Evolutionary conservation across 1,140 invertebrate species (phyloP).

Genomic region (Drosophila prosaltans): DNA sequence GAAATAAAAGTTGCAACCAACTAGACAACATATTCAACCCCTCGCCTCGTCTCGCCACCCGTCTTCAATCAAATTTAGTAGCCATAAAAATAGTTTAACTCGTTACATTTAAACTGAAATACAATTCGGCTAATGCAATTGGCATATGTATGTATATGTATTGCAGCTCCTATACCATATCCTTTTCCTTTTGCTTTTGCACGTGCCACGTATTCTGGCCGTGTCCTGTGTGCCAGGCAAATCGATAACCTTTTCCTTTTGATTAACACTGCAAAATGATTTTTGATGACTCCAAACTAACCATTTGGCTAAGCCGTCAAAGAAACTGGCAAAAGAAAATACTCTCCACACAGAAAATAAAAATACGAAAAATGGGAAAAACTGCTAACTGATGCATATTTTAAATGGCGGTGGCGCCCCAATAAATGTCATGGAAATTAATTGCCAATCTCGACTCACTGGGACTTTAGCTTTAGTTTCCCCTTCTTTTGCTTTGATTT

Average conservation of each 20-base stretch:
- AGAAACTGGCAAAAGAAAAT: conserved; percentile 1
- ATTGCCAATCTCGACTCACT: conserved; percentile 55
- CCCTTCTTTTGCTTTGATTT: background rate
- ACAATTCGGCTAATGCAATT: conserved; percentile 79
- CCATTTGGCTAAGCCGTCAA: conserved; percentile 17
- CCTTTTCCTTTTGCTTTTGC: background rate
- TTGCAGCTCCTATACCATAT: no score
- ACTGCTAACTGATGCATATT: conserved; percentile 39
- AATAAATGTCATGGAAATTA: conserved; percentile 68
- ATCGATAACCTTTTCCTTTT: conserved; percentile 46
- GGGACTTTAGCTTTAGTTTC: background rate
- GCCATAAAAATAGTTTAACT: conserved; percentile 70
- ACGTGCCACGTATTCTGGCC: conserved; percentile 6
- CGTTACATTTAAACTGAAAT: conserved; percentile 72
- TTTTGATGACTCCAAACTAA: conserved; percentile 36
- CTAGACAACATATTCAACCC: background rate
- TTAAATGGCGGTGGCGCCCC: conserved; percentile 3
- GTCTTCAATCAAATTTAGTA: conserved; percentile 5
- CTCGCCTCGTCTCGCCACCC: no score
- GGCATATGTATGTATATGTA: conserved; percentile 42
- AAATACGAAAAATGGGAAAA: conserved; percentile 1
- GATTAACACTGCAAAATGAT: conserved; percentile 48
- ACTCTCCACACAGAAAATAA: background rate
- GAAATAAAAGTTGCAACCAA: conserved; percentile 43
- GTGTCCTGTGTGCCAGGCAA: background rate